A percentile compares a stretch with the other conserved stretches of the same genome.
Conservation (phyloP, 2,888 invertebrate species). For the Eledone cirrhosa region DNA sequence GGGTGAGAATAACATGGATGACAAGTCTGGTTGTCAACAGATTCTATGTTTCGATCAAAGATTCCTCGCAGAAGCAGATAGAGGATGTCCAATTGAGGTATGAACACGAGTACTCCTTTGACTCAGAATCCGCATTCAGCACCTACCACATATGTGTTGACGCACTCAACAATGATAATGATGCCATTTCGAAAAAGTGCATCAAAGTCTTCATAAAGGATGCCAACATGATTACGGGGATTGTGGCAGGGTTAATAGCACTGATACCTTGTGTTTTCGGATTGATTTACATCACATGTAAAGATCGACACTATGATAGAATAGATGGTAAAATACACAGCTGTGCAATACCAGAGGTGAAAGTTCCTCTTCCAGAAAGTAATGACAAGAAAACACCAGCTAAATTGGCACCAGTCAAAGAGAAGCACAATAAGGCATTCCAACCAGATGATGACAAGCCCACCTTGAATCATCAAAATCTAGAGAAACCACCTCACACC, state of each 20-base stretch:
- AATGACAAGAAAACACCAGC: too few relatives aligned
- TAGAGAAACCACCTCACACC: too few relatives aligned
- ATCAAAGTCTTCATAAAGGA: background rate
- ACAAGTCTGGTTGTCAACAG: background rate
- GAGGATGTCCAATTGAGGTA: background rate
- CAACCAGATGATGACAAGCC: background rate
- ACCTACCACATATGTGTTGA: constrained; percentile 40
- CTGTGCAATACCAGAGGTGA: too few relatives aligned
- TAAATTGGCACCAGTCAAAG: background rate
- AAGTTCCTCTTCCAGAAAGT: too few relatives aligned
- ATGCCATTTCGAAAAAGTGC: constrained; percentile 29
- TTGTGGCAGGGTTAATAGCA: constrained; percentile 46
- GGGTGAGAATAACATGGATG: background rate
- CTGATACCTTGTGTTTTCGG: constrained; percentile 43
- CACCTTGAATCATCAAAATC: too few relatives aligned
- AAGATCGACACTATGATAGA: constrained; percentile 26
- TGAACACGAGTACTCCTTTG: constrained; percentile 30
- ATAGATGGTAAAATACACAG: too few relatives aligned
- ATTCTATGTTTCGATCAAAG: background rate
- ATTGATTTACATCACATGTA: constrained; percentile 37
- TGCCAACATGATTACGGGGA: constrained; percentile 39
- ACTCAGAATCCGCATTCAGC: constrained; percentile 30
- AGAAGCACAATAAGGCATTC: background rate
- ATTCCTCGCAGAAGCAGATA: background rate
- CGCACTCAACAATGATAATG: constrained; percentile 31